phyloP scores from a whole-genome alignment of 35 echinoderm and acorn worm species.

The Hemicentrotus pulcherrimus region DNA sequence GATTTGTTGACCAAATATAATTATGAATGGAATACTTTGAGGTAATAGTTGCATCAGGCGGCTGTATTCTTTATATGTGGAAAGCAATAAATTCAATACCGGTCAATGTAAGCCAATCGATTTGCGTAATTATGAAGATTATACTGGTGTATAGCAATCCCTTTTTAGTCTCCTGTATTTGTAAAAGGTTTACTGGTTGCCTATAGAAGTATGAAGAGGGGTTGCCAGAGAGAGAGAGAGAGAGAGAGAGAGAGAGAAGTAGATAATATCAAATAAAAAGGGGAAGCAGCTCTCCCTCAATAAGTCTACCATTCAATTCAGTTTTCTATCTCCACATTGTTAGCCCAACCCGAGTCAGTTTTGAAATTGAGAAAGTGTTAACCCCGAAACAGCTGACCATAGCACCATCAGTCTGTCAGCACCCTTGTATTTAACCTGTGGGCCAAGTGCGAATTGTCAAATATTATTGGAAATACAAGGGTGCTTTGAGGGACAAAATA shows the following conservation, averaged over 20 bases:
- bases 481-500: background rate
- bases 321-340: background rate
- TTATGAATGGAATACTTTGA: no score
- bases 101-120: no score
- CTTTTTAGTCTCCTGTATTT: no score
- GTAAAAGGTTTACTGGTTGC: no score
- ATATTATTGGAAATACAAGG: constrained; percentile 2
- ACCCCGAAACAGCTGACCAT: background rate
- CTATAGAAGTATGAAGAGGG: no score
- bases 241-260: background rate
- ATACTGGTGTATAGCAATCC: no score
- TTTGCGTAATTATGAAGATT: no score
- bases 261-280: background rate
- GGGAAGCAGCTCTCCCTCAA: background rate
- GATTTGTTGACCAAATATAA: no score
- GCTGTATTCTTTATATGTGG: no score
- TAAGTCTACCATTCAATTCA: background rate
- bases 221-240: background rate
- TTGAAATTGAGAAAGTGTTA: constrained; percentile 19
- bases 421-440: background rate
- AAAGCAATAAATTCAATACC: no score
- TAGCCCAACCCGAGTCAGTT: background rate
- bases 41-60: no score
- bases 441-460: background rate
- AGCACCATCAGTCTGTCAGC: background rate